These are phyloP conservation scores for Ennomos fuscantarius DNA, from an alignment of 2,888 invertebrate genomes.

Conservation along the genomic window DNA sequence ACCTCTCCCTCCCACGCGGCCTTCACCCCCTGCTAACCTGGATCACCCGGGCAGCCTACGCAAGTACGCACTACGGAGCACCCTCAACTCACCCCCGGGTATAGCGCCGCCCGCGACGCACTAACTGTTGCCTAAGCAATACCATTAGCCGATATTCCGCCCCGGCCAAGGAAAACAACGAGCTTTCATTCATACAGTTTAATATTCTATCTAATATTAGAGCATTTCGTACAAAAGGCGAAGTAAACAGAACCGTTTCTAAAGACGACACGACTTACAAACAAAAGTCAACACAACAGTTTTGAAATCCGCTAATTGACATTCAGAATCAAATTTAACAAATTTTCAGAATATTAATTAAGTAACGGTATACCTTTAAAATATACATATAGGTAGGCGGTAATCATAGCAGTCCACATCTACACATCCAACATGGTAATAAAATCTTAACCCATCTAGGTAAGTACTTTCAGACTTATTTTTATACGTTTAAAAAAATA, in stretches of 20 bases:
- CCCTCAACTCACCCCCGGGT: constrained; percentile 26
- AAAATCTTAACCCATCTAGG: constrained; percentile 4
- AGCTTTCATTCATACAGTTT: constrained; percentile 56
- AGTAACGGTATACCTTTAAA: too few species aligned
- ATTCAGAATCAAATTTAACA: not conserved
- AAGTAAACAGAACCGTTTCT: constrained; percentile 34
- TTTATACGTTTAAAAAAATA: not conserved
- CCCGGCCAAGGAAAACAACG: constrained; percentile 47
- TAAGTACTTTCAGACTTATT: not conserved
- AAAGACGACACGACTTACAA: constrained; percentile 4
- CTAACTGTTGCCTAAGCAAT: constrained; percentile 39
- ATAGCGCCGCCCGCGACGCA: constrained; percentile 16
- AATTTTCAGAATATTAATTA: too few species aligned
- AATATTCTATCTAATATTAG: constrained; percentile 50
- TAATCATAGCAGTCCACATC: too few species aligned
- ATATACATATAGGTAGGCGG: too few species aligned
- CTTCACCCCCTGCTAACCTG: constrained; percentile 11
- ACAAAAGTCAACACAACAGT: constrained; percentile 1
- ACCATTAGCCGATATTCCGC: constrained; percentile 38
- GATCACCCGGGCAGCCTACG: constrained; percentile 27
- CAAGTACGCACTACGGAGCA: constrained; percentile 26
- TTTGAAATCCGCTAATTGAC: not conserved
- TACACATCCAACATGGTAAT: not conserved
- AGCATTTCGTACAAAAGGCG: constrained; percentile 35
- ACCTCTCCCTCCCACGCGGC: constrained; percentile 10